Conservation (phyloP, 2,113 vertebrate species). For the Rallus limicola region DNA sequence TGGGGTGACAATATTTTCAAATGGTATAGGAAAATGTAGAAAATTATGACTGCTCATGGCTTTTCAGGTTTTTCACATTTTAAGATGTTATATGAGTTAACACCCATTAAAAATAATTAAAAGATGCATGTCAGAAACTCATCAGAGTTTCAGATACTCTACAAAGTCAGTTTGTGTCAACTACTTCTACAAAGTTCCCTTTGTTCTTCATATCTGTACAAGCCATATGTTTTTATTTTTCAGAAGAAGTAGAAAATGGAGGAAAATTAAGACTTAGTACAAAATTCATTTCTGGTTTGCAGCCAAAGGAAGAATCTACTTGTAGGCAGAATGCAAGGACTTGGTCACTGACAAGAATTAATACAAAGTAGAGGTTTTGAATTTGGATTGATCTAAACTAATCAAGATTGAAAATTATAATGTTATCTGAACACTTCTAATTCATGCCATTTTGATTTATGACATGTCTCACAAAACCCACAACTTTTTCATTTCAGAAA, state of each 20-base stretch:
- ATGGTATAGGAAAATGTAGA: neutral
- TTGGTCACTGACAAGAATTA: neutral
- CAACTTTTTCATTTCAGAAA: neutral
- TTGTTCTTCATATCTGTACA: neutral
- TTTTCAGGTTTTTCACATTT: neutral
- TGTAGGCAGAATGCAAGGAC: neutral
- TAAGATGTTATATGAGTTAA: neutral
- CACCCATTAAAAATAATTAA: neutral
- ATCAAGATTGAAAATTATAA: neutral
- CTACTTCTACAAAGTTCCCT: neutral
- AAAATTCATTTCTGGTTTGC: neutral
- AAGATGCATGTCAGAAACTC: neutral
- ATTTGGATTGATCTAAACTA: neutral
- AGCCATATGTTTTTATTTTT: neutral
- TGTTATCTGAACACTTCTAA: neutral
- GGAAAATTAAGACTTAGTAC: neutral
- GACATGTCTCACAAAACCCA: neutral
- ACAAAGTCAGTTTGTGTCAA: neutral
- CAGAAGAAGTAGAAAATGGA: neutral
- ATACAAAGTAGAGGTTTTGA: neutral
- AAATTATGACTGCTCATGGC: accelerated
- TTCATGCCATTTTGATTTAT: neutral
- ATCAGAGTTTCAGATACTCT: neutral
- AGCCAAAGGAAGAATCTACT: neutral
- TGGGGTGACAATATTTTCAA: neutral